Conservation (phyloP, 2,113 vertebrate species). For the Percopsis transmontana region DNA sequence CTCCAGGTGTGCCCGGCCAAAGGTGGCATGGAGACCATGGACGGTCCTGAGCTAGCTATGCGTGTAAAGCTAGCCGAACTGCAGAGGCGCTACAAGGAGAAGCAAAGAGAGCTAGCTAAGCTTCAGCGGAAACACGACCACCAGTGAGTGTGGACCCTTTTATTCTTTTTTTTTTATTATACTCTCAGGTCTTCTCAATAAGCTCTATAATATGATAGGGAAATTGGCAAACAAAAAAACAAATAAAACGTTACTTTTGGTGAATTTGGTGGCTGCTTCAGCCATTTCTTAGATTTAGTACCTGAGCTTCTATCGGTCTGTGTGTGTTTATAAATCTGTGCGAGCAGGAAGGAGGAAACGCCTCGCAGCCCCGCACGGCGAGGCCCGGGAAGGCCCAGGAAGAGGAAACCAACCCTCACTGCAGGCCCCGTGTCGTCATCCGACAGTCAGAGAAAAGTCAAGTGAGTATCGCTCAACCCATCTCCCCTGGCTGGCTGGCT, state of each 20-base stretch:
- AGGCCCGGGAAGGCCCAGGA: conserved; percentile 91
- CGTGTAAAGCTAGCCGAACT: conserved; percentile 90
- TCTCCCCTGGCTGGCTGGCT: conserved; percentile 29
- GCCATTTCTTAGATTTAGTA: neutral
- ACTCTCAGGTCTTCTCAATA: neutral
- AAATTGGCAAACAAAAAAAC: too few relatives aligned
- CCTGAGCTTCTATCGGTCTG: neutral
- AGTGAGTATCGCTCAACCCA: conserved; percentile 79
- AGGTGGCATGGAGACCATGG: conserved; percentile 88
- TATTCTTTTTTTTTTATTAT: neutral
- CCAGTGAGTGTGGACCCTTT: conserved; percentile 74
- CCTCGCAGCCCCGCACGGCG: conserved; percentile 90
- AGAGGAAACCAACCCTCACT: conserved; percentile 81
- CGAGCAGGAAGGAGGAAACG: conserved; percentile 89
- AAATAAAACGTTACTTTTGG: neutral
- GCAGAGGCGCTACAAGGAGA: conserved; percentile 93
- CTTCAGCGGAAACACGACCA: conserved; percentile 90
- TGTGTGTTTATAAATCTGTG: neutral
- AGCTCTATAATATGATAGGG: too few relatives aligned
- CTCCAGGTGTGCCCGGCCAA: conserved; percentile 90
- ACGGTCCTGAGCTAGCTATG: conserved; percentile 91
- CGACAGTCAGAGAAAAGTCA: conserved; percentile 84
- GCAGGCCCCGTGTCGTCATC: conserved; percentile 69
- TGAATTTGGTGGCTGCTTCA: neutral
- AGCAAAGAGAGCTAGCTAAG: conserved; percentile 92